Base-by-base conservation (phyloP, 1,140 invertebrate species). In the Caenorhabditis inopinata region DNA sequence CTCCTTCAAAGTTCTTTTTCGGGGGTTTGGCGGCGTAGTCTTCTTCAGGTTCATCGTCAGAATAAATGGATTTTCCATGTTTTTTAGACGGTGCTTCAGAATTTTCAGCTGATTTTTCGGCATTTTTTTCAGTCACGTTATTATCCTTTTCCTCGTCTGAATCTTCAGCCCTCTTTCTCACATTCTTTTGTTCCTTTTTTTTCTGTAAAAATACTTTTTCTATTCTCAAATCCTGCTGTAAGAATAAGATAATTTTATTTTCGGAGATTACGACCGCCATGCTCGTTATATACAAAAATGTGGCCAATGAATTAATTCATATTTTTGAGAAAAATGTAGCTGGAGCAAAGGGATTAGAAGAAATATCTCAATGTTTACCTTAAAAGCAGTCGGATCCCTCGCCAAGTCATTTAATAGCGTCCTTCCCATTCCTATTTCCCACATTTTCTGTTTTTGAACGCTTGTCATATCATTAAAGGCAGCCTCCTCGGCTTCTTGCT, bases 381-480 rank as follows among this genome's bases (percentile, higher is more conserved):
- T 45, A 58, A 46, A 49, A 45, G 38, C 27, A 32, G 53, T 58
- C 2, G 35, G 32, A 73, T 53, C 80, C 2, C 80, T 38, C 11
- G 80, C 80, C 35, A 81, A n/a, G 11, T 53, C 58, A 35, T 83
- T 47, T 62, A 83, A 45, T 7, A 83, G 12, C 14, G 45, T 45
- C 47, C 82, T 38, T 29, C 62, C 25, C 27, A 83, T 76, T 38
- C 83, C 83, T 11, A 77, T 45, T 35, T 83, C 79, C 81, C 82
- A 83, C 49, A 83, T 62, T 35, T 83, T 83, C 68, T 83, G 83
- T 47, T 83, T 83, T 27, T 79, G 79, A 18, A 83, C 83, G 18
- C 51, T 62, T 14, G 82, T 83, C 47, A 79, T 77, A 83, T 80
- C 79, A n/a, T 82, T 79, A 29, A 84, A 82, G 7, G n/a, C 23